These are phyloP conservation scores for Proisotoma minuta DNA, from an alignment of 2,888 invertebrate genomes.

Conservation along the genomic window DNA sequence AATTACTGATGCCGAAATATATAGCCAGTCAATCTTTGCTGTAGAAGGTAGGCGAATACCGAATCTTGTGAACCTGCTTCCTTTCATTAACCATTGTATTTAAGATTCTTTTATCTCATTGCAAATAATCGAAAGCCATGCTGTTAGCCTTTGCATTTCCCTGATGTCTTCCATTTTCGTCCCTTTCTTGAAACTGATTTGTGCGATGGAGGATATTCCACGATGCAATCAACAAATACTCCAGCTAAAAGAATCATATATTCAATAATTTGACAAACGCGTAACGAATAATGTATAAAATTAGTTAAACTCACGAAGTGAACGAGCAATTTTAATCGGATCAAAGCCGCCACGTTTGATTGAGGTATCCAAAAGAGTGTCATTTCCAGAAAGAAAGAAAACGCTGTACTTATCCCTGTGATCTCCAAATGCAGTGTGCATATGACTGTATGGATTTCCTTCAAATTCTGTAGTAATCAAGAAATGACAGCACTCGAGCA, in stretches of 20 bases:
- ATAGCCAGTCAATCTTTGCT: too few species aligned
- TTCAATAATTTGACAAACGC: not conserved
- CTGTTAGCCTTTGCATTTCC: slow-evolving; percentile 29
- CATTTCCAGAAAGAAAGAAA: slow-evolving; percentile 38
- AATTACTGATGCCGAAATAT: too few species aligned
- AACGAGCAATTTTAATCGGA: slow-evolving; percentile 33
- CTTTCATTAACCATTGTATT: not conserved
- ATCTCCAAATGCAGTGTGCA: slow-evolving; percentile 30
- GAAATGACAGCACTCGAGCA: slow-evolving; percentile 42
- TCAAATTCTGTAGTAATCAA: slow-evolving; percentile 19
- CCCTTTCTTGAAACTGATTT: slow-evolving; percentile 3
- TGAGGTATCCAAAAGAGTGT: slow-evolving; percentile 24
- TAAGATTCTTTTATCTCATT: not conserved
- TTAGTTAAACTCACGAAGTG: slow-evolving; percentile 26
- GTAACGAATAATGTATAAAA: not conserved
- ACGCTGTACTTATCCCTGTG: slow-evolving; percentile 39
- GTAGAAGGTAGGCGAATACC: slow-evolving; percentile 30
- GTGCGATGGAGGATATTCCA: slow-evolving; percentile 16
- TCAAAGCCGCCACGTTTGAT: slow-evolving; percentile 27
- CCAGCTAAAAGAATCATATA: slow-evolving; percentile 3
- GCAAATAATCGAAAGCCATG: not conserved
- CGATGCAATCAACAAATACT: slow-evolving; percentile 26
- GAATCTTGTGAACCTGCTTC: slow-evolving; percentile 32
- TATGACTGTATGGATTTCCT: slow-evolving; percentile 6
- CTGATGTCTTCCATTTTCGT: slow-evolving; percentile 29